phyloP scores from a whole-genome alignment of 2,797 vertebrate species.

The Acanthurus tractus region DNA sequence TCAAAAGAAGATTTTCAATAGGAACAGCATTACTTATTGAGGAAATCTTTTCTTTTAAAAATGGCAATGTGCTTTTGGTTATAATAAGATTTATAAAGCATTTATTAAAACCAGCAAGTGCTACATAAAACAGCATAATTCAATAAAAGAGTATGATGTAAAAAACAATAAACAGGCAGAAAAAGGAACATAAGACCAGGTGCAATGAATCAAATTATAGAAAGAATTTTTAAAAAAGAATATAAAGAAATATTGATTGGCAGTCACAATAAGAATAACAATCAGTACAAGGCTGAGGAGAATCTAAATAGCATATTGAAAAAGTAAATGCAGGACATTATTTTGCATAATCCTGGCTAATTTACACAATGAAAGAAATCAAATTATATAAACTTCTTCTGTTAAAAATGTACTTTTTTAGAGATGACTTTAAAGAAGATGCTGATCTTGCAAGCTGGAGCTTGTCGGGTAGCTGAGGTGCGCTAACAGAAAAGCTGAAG shows the following conservation, averaged over 20 bases:
- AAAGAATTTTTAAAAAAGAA: neutral
- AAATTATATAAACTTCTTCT: neutral
- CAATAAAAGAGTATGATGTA: neutral
- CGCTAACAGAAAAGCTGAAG: neutral
- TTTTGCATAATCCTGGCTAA: neutral
- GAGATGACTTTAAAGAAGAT: neutral
- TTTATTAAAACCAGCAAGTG: slow-evolving; percentile 11
- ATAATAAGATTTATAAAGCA: neutral
- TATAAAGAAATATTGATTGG: neutral
- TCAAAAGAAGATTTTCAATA: slow-evolving; percentile 29
- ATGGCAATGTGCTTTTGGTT: neutral
- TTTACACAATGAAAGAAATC: neutral
- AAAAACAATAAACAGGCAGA: neutral
- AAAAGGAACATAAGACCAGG: neutral
- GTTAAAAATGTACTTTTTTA: neutral
- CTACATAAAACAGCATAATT: neutral
- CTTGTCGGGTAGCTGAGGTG: neutral
- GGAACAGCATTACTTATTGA: slow-evolving; percentile 32
- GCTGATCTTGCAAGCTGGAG: neutral
- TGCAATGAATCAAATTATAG: neutral
- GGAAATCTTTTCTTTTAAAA: neutral
- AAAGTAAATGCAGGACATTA: neutral
- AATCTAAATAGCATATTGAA: neutral
- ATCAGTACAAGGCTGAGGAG: neutral
- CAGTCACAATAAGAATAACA: neutral